These are phyloP conservation scores for Athene noctua DNA, from an alignment of 2,113 vertebrate genomes.

Conservation along the genomic window DNA sequence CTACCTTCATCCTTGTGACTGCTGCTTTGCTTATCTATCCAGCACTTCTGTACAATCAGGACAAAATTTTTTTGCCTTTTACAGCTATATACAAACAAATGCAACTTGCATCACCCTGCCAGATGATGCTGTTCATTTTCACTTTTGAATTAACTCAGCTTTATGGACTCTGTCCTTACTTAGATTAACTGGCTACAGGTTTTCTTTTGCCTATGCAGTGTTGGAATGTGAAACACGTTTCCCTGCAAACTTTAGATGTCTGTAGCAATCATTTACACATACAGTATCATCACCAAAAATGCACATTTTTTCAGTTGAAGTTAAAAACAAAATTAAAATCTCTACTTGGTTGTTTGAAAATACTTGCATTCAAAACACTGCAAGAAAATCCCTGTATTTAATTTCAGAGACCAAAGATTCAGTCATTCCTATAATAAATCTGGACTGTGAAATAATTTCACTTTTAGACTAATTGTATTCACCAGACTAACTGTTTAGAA, in stretches of 20 bases:
- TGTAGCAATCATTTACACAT: constrained; percentile 56
- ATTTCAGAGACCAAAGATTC: neutral
- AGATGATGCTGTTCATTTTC: constrained; percentile 20
- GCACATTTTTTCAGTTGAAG: neutral
- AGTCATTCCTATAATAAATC: neutral
- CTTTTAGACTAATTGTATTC: neutral
- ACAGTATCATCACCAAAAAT: constrained; percentile 34
- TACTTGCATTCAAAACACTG: neutral
- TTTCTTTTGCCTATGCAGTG: constrained; percentile 48
- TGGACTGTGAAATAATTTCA: neutral
- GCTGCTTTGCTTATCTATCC: neutral
- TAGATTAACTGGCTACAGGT: constrained; percentile 26
- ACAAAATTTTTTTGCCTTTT: neutral
- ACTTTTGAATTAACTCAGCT: constrained; percentile 45
- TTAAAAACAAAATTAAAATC: neutral
- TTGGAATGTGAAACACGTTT: constrained; percentile 55
- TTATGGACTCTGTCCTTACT: constrained; percentile 47
- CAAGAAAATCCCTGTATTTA: neutral
- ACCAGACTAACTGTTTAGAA: neutral
- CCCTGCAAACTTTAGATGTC: constrained; percentile 65
- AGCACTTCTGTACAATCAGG: neutral
- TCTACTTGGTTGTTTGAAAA: neutral
- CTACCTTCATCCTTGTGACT: neutral
- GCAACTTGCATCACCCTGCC: neutral
- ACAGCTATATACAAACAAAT: neutral